Evolutionary conservation across 2,113 vertebrate genomes (phyloP).

Genomic region (Arothron firmamentum): DNA sequence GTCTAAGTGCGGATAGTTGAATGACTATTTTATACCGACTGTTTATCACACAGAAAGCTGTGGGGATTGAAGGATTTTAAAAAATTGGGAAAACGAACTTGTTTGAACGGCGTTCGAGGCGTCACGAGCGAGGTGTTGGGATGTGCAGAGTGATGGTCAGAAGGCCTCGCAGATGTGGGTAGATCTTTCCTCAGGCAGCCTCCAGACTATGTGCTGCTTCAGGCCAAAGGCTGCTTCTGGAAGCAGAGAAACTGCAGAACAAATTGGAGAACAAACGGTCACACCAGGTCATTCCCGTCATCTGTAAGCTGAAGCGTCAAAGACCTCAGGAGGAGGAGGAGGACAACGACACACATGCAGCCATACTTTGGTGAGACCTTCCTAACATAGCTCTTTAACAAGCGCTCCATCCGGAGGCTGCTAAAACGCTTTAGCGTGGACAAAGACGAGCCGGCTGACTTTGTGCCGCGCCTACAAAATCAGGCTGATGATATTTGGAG

Average conservation of each 20-base stretch:
- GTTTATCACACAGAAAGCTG: slow-evolving; percentile 2
- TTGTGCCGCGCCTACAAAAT: slow-evolving; percentile 18
- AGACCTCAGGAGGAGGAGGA: slow-evolving; percentile 46
- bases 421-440: slow-evolving; percentile 22
- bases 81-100: background rate
- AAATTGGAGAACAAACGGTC: slow-evolving; percentile 75
- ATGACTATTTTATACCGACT: background rate
- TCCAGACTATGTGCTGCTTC: slow-evolving; percentile 26
- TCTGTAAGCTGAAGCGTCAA: slow-evolving; percentile 50
- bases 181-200: slow-evolving; percentile 68
- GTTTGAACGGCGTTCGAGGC: slow-evolving; percentile 6
- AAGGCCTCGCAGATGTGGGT: slow-evolving; percentile 66
- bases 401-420: slow-evolving; percentile 19
- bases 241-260: slow-evolving; percentile 66
- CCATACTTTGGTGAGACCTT: slow-evolving; percentile 41
- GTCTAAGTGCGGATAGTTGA: slow-evolving; percentile 12
- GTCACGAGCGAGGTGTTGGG: slow-evolving; percentile 28
- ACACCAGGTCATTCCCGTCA: slow-evolving; percentile 62
- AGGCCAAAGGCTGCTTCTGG: slow-evolving; percentile 62
- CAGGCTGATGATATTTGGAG: too few relatives aligned
- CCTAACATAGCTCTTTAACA: slow-evolving; percentile 45
- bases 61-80: background rate
- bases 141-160: slow-evolving; percentile 23
- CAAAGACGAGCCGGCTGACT: slow-evolving; percentile 12
- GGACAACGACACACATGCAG: slow-evolving; percentile 53